phyloP scores from a whole-genome alignment of 2,797 vertebrate species.

The Echiichthys vipera region DNA sequence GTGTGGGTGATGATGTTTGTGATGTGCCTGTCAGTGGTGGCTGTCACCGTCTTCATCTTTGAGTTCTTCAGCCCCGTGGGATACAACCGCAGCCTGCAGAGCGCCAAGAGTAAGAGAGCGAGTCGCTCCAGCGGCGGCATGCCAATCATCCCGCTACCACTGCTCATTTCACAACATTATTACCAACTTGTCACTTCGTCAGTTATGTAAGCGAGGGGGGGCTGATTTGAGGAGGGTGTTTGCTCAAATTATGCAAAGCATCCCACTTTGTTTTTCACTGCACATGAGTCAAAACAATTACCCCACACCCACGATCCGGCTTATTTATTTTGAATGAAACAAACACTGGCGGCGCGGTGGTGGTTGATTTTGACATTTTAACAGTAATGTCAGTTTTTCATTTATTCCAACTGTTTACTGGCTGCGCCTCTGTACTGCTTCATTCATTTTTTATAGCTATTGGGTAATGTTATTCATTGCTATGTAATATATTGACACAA shows the following conservation, averaged over 20 bases:
- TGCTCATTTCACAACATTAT: constrained; percentile 56
- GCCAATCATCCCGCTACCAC: constrained; percentile 57
- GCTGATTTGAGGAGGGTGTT: constrained; percentile 50
- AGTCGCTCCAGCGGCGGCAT: constrained; percentile 10
- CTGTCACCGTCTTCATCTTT: constrained; percentile 96
- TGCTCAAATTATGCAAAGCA: constrained; percentile 54
- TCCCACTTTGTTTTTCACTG: constrained; percentile 16
- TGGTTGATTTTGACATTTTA: constrained; percentile 41
- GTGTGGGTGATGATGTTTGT: constrained; percentile 99
- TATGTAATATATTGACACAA: constrained; percentile 12
- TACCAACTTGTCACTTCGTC: constrained; percentile 55
- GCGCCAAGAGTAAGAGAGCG: constrained; percentile 90
- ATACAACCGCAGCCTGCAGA: constrained; percentile 95
- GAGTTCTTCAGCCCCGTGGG: constrained; percentile 98
- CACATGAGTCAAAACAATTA: constrained; percentile 53
- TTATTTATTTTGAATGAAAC: constrained; percentile 43
- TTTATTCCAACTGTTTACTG: constrained; percentile 24
- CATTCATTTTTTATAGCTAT: constrained; percentile 15
- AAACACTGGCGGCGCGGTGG: not conserved
- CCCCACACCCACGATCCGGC: constrained; percentile 31
- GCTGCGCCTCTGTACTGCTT: not conserved
- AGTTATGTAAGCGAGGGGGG: constrained; percentile 51
- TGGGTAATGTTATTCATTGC: constrained; percentile 17
- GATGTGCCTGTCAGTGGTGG: constrained; percentile 96
- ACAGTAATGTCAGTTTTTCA: constrained; percentile 40